phyloP scores from a whole-genome alignment of 2,113 vertebrate species.

The Menura novaehollandiae region DNA sequence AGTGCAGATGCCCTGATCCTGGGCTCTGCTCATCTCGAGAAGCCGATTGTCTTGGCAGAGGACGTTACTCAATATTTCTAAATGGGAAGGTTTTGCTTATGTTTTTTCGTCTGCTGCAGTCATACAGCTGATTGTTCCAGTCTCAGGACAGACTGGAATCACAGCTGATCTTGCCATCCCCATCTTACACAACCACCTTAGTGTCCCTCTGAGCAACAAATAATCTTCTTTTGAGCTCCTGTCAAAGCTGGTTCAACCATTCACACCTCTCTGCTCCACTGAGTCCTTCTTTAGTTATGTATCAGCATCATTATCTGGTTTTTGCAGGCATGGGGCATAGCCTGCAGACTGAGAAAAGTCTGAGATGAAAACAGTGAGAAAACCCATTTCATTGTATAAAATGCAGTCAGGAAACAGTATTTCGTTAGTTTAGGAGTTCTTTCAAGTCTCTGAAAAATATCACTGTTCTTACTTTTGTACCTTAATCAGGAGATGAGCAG shows the following conservation, averaged over 20 bases:
- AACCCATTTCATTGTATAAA: not conserved
- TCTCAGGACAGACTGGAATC: not conserved
- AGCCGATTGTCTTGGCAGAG: not conserved
- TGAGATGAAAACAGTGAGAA: not conserved
- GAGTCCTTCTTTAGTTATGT: not conserved
- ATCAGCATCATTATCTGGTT: not conserved
- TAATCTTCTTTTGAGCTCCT: not conserved
- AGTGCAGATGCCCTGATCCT: accelerated
- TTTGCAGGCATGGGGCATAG: not conserved
- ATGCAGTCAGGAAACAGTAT: not conserved
- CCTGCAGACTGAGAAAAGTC: not conserved
- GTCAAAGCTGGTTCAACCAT: not conserved
- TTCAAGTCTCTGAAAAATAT: not conserved
- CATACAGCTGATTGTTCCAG: not conserved
- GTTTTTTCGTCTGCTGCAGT: not conserved
- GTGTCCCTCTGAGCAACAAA: not conserved
- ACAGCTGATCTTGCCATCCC: not conserved
- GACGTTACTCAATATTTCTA: not conserved
- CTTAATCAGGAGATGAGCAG: not conserved
- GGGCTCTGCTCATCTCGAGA: not conserved
- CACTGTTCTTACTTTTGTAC: not conserved
- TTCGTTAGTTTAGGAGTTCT: not conserved
- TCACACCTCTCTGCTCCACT: not conserved
- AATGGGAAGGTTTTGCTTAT: not conserved
- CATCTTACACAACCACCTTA: not conserved